A percentile compares a stretch with the other conserved stretches of the same genome.
Conservation (phyloP, 2,113 vertebrate species). For the Bagarius yarrelli region DNA sequence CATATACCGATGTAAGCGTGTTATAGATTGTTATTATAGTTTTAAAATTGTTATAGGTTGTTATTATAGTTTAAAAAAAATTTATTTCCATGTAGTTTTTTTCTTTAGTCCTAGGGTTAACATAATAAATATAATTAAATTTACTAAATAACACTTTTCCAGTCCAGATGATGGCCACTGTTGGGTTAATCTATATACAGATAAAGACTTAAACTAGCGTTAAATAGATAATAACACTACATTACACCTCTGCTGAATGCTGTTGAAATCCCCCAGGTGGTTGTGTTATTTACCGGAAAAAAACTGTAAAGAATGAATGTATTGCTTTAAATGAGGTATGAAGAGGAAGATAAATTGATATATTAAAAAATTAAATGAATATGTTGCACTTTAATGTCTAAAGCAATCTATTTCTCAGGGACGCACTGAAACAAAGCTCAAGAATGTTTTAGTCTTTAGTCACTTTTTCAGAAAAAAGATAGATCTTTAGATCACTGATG, state of each 20-base stretch:
- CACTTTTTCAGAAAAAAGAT: too few species aligned
- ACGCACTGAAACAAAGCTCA: neutral
- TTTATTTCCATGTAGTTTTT: too few species aligned
- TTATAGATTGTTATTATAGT: neutral
- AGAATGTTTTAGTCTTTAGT: neutral
- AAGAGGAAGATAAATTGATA: conserved; percentile 41
- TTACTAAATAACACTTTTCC: too few species aligned
- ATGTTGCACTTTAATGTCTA: neutral
- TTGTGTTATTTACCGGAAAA: conserved; percentile 36
- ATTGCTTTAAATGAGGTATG: conserved; percentile 8
- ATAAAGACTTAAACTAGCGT: neutral
- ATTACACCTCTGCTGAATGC: neutral
- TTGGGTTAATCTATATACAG: neutral
- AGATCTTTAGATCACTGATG: neutral
- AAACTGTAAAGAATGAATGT: conserved; percentile 34
- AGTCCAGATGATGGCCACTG: neutral
- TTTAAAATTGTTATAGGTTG: neutral
- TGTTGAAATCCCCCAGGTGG: conserved; percentile 10
- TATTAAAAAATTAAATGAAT: conserved; percentile 43
- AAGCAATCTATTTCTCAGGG: neutral
- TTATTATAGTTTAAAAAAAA: too few species aligned
- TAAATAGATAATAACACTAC: neutral
- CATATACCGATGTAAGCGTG: too few species aligned
- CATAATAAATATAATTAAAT: too few species aligned
- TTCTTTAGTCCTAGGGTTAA: too few species aligned